Evolutionary conservation across 92 coral and sea anemone genomes (phyloP).

Genomic region (Micromussa lordhowensis): DNA sequence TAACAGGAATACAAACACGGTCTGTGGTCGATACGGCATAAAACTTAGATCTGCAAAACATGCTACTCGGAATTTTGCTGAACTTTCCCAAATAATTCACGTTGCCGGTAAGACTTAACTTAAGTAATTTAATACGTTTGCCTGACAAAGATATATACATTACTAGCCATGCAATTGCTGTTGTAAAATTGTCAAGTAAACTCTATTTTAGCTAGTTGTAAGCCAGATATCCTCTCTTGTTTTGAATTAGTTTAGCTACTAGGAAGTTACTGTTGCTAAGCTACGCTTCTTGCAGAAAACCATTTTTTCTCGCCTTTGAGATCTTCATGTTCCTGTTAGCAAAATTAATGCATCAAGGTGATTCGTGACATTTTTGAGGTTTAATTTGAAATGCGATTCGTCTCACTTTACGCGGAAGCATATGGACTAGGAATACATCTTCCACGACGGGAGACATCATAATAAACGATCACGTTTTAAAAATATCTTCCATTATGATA

Average conservation of each 20-base stretch:
- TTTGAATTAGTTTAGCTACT: too few species aligned
- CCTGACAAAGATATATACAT: neutral
- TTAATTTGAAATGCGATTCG: neutral
- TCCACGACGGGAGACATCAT: neutral
- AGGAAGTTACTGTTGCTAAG: conserved; percentile 23
- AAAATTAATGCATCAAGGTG: neutral
- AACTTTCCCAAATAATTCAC: too few species aligned
- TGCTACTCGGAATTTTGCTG: neutral
- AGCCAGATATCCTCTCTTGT: neutral
- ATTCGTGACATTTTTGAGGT: neutral
- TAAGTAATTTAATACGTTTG: neutral
- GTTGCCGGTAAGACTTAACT: too few species aligned
- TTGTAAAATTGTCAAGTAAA: neutral
- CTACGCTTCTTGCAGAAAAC: conserved; percentile 1
- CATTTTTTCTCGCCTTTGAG: conserved; percentile 2
- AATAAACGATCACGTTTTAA: neutral
- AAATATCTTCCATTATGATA: neutral
- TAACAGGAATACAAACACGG: neutral
- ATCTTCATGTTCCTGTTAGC: neutral
- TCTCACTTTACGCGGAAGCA: neutral
- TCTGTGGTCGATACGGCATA: neutral
- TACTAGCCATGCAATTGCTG: neutral
- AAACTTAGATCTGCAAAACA: neutral
- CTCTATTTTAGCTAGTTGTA: neutral
- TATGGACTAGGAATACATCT: neutral